Conservation (phyloP, 2,888 invertebrate species). For the Drosophila setosimentum region DNA sequence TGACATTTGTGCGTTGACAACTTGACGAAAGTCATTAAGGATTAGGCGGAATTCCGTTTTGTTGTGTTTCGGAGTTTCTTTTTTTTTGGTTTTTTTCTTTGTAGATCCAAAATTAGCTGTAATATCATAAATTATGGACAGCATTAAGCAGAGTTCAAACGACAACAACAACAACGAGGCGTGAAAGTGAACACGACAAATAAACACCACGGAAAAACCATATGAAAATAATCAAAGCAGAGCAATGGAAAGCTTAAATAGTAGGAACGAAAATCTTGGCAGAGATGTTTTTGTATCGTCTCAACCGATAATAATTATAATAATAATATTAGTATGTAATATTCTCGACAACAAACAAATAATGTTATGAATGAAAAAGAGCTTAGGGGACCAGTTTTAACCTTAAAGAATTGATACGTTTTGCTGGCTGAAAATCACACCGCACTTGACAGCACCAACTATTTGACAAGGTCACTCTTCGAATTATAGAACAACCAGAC, state of each 20-base stretch:
- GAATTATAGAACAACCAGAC: background rate
- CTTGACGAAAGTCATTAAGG: slow-evolving; percentile 78
- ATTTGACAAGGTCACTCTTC: background rate
- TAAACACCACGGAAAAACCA: background rate
- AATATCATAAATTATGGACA: slow-evolving; percentile 35
- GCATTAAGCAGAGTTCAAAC: slow-evolving; percentile 25
- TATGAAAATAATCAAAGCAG: slow-evolving; percentile 7
- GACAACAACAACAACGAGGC: slow-evolving; percentile 36
- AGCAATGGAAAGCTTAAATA: background rate
- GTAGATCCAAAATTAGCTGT: slow-evolving; percentile 46
- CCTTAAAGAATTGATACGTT: background rate
- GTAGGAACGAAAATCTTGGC: background rate
- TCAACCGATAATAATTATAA: background rate
- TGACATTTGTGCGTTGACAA: slow-evolving; percentile 76
- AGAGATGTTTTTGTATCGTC: background rate
- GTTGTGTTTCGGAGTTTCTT: slow-evolving; percentile 17
- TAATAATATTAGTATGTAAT: background rate
- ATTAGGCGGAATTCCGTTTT: slow-evolving; percentile 47
- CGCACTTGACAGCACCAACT: background rate
- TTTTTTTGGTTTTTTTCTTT: background rate
- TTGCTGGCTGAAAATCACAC: background rate
- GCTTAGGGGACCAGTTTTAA: background rate
- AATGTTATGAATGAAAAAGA: background rate
- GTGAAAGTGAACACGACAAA: slow-evolving; percentile 21
- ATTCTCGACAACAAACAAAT: background rate